Base-by-base conservation (phyloP, 2,888 invertebrate species). In the Drosophila lacicola region DNA sequence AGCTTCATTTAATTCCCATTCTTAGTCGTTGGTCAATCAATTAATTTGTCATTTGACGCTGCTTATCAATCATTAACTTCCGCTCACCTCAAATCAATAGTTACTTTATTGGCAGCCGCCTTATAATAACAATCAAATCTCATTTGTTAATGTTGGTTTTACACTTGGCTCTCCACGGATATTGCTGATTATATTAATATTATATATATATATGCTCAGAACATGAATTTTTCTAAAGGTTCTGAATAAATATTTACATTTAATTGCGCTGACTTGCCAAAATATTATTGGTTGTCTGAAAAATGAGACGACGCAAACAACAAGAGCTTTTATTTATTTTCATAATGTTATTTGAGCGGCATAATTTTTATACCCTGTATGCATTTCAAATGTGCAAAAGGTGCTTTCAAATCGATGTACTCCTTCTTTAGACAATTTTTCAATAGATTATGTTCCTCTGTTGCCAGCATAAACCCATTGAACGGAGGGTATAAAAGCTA, bases 11-110 rank as follows among this genome's bases (percentile, higher is more conserved):
- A 56, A 65, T 62, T 36, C 42, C 46, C 47, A 56, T 68, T 68
- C 68, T 70, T 45, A 41, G 60, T 37, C 47, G 51, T 37, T 67
- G 64, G 60, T 47, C 54, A 80, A 84, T 82, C 79, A 81, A 84
- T 80, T 80, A 84, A 84, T 84, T 84, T 84, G 85, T 69, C 85
- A 82, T 80, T 80, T 81, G 68, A 46, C 36, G 75, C 72, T 82
- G 79, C 44, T 70, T 80, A 78, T 70, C 69, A 70, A 64, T 72
- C 67, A 75, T 51, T 56, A 65, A 72, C 70, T 78, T 75, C 80
- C 72, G 79, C 50, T 72, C 42, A 70, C 11, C 53, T 14, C 47
- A 37, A 39, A 53, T 39, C 11, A 39, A 67, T 21, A 17, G 46
- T 44, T 37, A 58, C 34, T 21, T 44, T 44, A 13, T 37, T n/a